A percentile compares a stretch with the other conserved stretches of the same genome.
phyloP scores from a whole-genome alignment of 2,113 vertebrate genomes.

The human region GRCh38 chr9:96726501-96727000 shows the following conservation, averaged over 20 bases:
- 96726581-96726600: no score
- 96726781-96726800: conserved; percentile 99
- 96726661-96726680: no score
- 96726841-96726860: conserved; percentile 97
- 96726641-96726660: no score
- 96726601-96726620: no score
- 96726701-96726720: no score
- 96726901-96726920: conserved; percentile 90
- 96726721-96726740: conserved; percentile 89
- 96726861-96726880: conserved; percentile 99
- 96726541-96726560: no score
- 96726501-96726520: no score
- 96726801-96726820: conserved; percentile 90
- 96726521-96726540: no score
- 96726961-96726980: conserved; percentile 98
- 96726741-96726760: conserved; percentile 98
- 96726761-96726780: conserved; percentile 99
- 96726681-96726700: no score
- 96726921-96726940: conserved; percentile 79
- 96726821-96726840: no score
- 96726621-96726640: no score
- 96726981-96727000: conserved; percentile 94
- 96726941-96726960: conserved; percentile 95
- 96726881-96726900: conserved; percentile 98
- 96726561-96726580: no score